phyloP scores from a whole-genome alignment of 2,888 invertebrate genomes.

The Drosophila greeni region DNA sequence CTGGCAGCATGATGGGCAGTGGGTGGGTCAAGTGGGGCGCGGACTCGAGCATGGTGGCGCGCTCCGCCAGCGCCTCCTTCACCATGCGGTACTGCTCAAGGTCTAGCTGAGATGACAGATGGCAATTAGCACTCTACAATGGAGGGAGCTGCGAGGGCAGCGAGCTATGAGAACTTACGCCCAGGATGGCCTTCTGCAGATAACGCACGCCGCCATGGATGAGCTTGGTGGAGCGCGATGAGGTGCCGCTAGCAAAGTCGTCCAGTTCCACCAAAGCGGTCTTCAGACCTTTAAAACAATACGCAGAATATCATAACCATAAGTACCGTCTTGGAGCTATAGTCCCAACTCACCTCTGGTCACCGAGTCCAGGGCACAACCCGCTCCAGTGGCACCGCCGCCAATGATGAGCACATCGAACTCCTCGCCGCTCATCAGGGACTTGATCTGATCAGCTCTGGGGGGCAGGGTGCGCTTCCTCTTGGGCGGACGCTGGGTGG shows the following conservation, averaged over 20 bases:
- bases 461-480: slow-evolving; percentile 88
- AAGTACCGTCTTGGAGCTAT: background rate
- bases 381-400: slow-evolving; percentile 98
- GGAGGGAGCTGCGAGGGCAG: background rate
- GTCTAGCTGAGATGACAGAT: slow-evolving; percentile 83
- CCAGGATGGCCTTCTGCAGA: slow-evolving; percentile 97
- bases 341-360: slow-evolving; percentile 84
- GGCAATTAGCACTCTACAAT: slow-evolving; percentile 40
- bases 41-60: slow-evolving; percentile 94
- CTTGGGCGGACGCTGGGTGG: slow-evolving; percentile 75
- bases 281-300: slow-evolving; percentile 82
- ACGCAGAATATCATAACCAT: background rate
- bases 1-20: slow-evolving; percentile 98
- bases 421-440: slow-evolving; percentile 86
- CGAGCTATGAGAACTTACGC: slow-evolving; percentile 66
- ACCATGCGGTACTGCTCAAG: slow-evolving; percentile 99
- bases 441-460: slow-evolving; percentile 88
- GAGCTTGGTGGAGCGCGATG: slow-evolving; percentile 97
- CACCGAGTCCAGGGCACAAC: slow-evolving; percentile 95
- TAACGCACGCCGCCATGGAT: slow-evolving; percentile 99
- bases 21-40: slow-evolving; percentile 98
- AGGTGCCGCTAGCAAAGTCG: slow-evolving; percentile 97
- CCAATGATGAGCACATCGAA: slow-evolving; percentile 98
- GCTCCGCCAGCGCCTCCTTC: slow-evolving; percentile 96
- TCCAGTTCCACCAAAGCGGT: slow-evolving; percentile 97